Evolutionary conservation across 2,113 vertebrate species (phyloP).

Genomic region (Osmerus eperlanus): DNA sequence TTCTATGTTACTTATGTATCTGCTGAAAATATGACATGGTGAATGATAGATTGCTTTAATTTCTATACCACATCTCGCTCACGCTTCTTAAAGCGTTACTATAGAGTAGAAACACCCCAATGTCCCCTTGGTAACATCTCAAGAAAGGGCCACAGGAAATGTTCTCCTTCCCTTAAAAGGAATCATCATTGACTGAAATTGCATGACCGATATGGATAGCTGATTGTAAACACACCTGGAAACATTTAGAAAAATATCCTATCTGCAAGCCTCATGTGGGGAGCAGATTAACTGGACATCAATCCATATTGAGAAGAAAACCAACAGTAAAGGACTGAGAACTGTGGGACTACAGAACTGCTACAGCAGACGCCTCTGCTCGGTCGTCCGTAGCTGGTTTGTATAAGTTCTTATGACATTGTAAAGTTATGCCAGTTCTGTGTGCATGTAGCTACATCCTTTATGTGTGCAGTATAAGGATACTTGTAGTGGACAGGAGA

Average conservation of each 20-base stretch:
- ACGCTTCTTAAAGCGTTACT: background rate
- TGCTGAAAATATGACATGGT: background rate
- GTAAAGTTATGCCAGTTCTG: background rate
- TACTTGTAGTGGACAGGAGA: background rate
- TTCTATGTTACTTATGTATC: no score
- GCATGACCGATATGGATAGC: conserved; percentile 12
- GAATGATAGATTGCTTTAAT: background rate
- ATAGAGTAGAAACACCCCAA: background rate
- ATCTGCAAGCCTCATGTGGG: conserved; percentile 14
- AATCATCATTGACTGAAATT: conserved; percentile 3
- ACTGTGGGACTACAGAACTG: background rate
- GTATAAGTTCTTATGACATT: conserved; percentile 8
- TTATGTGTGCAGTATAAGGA: background rate
- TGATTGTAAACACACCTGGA: conserved; percentile 5
- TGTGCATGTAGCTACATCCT: background rate
- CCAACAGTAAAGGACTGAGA: background rate
- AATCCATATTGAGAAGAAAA: background rate
- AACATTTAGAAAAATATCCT: conserved; percentile 8
- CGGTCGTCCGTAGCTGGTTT: conserved; percentile 19
- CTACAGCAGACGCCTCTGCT: conserved; percentile 6
- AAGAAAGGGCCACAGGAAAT: background rate
- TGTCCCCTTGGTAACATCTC: background rate
- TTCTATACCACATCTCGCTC: background rate
- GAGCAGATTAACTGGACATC: conserved; percentile 17
- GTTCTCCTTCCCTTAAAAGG: background rate